Conservation (phyloP, 2,113 vertebrate species). For the Nyctereutes procyonoides region DNA sequence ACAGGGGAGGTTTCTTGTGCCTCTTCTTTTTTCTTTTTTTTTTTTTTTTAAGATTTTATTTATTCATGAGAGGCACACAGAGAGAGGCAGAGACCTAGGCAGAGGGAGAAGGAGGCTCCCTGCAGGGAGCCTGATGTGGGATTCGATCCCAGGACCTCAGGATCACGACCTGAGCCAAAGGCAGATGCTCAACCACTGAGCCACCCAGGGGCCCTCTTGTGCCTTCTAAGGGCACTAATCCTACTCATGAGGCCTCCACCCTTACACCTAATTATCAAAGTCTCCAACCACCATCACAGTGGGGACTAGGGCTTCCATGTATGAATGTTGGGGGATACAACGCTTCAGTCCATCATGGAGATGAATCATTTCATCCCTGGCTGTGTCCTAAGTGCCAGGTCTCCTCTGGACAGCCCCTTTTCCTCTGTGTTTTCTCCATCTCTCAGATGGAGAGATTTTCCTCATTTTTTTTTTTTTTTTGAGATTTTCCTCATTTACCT, state of each 20-base stretch:
- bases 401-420: accelerated
- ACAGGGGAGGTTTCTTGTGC: not conserved
- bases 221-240: not conserved
- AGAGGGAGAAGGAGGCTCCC: too few relatives aligned
- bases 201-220: not conserved
- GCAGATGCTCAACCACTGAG: too few relatives aligned
- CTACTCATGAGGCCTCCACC: not conserved
- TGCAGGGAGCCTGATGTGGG: too few relatives aligned
- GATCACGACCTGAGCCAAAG: too few relatives aligned
- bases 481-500: not conserved
- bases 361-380: not conserved
- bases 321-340: not conserved
- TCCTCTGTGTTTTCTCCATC: too few relatives aligned
- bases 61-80: too few relatives aligned
- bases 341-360: not conserved
- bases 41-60: too few relatives aligned
- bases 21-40: not conserved
- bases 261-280: not conserved
- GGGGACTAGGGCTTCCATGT: not conserved
- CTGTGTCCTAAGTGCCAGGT: not conserved
- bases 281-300: too few relatives aligned
- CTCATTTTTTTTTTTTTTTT: not conserved
- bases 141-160: too few relatives aligned
- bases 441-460: not conserved
- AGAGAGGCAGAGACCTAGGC: too few relatives aligned